A percentile compares a stretch with the other conserved stretches of the same genome.
These are phyloP conservation scores for Machimus atricapillus DNA, from an alignment of 2,888 invertebrate species.

Conservation along the genomic window DNA sequence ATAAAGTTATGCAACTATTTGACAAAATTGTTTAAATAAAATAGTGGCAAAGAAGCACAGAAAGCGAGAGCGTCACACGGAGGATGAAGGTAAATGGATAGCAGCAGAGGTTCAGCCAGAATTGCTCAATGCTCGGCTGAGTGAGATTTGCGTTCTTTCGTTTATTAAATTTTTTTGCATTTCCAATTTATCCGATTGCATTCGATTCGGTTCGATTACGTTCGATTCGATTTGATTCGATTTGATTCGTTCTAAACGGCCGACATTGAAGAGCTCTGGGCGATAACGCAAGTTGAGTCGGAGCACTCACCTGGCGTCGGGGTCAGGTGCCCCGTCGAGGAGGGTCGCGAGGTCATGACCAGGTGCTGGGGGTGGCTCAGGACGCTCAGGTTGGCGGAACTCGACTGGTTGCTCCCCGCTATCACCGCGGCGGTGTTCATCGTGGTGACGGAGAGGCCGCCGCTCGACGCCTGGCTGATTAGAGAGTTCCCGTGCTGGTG, in stretches of 20 bases:
- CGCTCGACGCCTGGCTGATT: slow-evolving; percentile 49
- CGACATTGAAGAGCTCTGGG: slow-evolving; percentile 12
- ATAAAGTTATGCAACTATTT: slow-evolving; percentile 41
- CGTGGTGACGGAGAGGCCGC: slow-evolving; percentile 54
- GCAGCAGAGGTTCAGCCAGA: slow-evolving; percentile 20
- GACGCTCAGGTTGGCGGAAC: slow-evolving; percentile 58
- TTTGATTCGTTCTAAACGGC: background rate
- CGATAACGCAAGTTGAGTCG: background rate
- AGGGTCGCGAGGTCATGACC: slow-evolving; percentile 65
- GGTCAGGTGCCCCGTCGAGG: slow-evolving; percentile 68
- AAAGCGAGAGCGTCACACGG: slow-evolving; percentile 29
- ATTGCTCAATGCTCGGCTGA: background rate
- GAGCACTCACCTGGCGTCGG: slow-evolving; percentile 65
- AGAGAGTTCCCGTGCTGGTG: slow-evolving; percentile 50
- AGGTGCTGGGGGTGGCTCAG: slow-evolving; percentile 65
- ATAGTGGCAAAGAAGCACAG: slow-evolving; percentile 42
- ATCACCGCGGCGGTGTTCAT: slow-evolving; percentile 55
- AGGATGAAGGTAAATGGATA: slow-evolving; percentile 30
- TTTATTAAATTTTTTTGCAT: background rate
- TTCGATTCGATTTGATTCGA: background rate
- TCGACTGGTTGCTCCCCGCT: slow-evolving; percentile 56
- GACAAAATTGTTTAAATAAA: slow-evolving; percentile 23
- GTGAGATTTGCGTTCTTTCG: background rate
- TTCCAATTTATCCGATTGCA: background rate
- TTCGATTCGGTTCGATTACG: background rate